Percentiles rank a stretch among this genome's conserved stretches.
Evolutionary conservation across 2,888 invertebrate genomes (phyloP).

Genomic region (Cerastis leucographa): DNA sequence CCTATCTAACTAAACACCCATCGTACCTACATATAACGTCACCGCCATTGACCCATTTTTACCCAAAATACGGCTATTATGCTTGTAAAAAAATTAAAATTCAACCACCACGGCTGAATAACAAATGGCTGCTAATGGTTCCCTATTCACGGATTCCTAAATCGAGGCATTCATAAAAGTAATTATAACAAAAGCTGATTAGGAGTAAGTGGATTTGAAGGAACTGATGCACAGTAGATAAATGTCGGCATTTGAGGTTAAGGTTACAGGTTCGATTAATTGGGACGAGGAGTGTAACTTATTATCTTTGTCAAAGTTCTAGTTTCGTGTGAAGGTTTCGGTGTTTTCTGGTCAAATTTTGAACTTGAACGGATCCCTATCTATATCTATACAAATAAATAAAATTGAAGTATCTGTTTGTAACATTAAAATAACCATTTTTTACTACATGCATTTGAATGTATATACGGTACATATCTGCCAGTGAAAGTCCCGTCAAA

Average conservation of each 20-base stretch:
- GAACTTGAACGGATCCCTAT: too few species aligned
- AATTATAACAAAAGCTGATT: constrained; percentile 59
- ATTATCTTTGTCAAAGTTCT: too few species aligned
- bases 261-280: neutral
- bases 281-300: neutral
- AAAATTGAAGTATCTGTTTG: too few species aligned
- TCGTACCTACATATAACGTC: neutral
- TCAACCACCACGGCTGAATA: constrained; percentile 51
- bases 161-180: constrained; percentile 62
- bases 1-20: neutral
- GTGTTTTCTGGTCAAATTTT: too few species aligned
- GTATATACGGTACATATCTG: too few species aligned
- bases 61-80: constrained; percentile 35
- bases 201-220: constrained; percentile 48
- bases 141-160: constrained; percentile 55
- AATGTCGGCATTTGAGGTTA: neutral
- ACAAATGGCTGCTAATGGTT: constrained; percentile 59
- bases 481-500: too few species aligned
- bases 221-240: neutral
- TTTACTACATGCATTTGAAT: too few species aligned
- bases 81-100: constrained; percentile 58
- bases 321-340: too few species aligned
- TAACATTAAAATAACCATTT: too few species aligned
- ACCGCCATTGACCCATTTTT: constrained; percentile 40
- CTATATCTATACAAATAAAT: too few species aligned